Conservation (phyloP, 2,113 vertebrate genomes). For the Periophthalmodon schlosseri region DNA sequence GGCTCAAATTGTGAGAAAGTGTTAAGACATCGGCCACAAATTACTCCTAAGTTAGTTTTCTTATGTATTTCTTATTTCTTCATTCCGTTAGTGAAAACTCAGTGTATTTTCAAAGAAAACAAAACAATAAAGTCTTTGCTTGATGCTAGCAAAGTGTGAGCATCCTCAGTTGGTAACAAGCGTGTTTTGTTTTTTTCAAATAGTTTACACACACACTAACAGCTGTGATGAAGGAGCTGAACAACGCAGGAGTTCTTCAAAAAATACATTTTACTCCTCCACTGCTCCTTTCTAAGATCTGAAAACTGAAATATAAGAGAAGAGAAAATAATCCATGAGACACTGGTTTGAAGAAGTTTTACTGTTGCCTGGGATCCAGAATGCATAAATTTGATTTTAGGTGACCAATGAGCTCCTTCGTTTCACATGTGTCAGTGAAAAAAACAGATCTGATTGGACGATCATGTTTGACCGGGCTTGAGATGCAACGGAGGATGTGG, state of each 20-base stretch:
- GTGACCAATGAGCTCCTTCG: too few relatives aligned
- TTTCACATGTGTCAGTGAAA: too few relatives aligned
- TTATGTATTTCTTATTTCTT: background rate
- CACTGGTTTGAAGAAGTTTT: background rate
- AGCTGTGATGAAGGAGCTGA: background rate
- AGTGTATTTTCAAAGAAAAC: background rate
- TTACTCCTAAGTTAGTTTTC: conserved; percentile 11
- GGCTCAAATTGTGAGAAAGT: conserved; percentile 10
- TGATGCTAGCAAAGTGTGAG: background rate
- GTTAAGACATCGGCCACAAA: background rate
- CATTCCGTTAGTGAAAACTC: too few relatives aligned
- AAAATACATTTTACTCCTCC: background rate
- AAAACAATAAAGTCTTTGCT: background rate
- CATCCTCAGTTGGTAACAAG: background rate
- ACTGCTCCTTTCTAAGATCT: background rate
- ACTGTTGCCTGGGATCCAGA: too few relatives aligned
- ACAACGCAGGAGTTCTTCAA: background rate
- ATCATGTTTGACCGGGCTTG: too few relatives aligned
- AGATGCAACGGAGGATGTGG: too few relatives aligned
- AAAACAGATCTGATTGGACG: too few relatives aligned
- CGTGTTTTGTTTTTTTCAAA: background rate
- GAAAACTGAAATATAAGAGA: background rate
- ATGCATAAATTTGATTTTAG: too few relatives aligned
- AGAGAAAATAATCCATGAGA: background rate
- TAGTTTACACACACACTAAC: background rate